Base-by-base conservation (phyloP, 2,888 invertebrate genomes). In the Seira sanloemensis region DNA sequence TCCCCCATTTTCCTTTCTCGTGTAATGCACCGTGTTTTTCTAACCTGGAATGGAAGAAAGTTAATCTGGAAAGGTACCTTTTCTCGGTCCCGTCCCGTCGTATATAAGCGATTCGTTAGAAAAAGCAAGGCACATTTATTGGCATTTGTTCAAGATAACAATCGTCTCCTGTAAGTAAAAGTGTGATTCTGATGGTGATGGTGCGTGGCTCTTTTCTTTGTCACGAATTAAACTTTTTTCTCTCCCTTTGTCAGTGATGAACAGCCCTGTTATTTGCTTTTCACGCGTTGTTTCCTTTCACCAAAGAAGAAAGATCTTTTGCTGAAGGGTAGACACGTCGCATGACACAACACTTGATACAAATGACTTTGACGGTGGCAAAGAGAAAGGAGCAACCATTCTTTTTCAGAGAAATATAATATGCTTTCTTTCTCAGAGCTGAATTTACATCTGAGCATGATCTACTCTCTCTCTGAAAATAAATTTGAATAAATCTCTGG, bases 221-320 rank as follows among this genome's bases (percentile, higher is more conserved):
- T 19, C 74, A 26, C 54, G 66, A 66, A 76, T 76, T 82, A 50
- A 75, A 77, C 46, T 72, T 71, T n/a, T n/a, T n/a, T n/a, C n/a
- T n/a, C n/a, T n/a, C n/a, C n/a, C n/a, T n/a, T 71, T 83, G 83
- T 72, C 83, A 83, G 77, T 77, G 78, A 83, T 83, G 68, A 73
- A 83, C 83, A 66, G 65, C 67, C 46, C 77, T 69, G 54, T 65
- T 78, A 37, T 58, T 58, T 58, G 58, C 58, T 58, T 58, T 58
- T 58, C 69, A 37, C 69, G 71, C 37, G 58, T 12, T n/a, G 58
- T 58, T 58, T n/a, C n/a, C 58, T 58, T 58, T 18, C 58, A 58
- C 37, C 5, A 37, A 37, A 37, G 12, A 37, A 37, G 37, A 12
- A 7, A 7, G 37, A 37, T 37, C 12, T 37, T 37, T 37, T 37